phyloP scores from a whole-genome alignment of 2,113 vertebrate genomes.

The Phyllostomus hastatus region DNA sequence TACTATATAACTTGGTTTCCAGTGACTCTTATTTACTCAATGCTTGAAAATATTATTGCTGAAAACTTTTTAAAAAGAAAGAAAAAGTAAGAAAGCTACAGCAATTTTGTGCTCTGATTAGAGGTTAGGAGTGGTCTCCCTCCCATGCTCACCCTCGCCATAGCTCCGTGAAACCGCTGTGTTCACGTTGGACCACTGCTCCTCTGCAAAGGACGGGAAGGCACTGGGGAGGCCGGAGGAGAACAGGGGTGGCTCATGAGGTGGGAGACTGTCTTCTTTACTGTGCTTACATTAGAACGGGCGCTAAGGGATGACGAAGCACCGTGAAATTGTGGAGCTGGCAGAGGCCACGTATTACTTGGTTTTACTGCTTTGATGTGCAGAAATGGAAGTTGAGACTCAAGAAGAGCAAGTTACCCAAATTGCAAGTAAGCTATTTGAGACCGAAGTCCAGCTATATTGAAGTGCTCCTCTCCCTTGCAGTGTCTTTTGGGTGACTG shows the following conservation, averaged over 20 bases:
- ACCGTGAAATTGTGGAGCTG: background rate
- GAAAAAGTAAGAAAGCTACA: background rate
- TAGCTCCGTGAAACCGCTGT: background rate
- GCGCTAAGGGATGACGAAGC: background rate
- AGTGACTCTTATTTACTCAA: background rate
- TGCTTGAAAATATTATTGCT: background rate
- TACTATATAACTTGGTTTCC: constrained; percentile 5
- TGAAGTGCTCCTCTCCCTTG: background rate
- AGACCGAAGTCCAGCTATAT: background rate
- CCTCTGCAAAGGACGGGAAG: background rate
- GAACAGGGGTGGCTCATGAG: background rate
- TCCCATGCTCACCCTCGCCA: background rate
- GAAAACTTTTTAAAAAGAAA: background rate
- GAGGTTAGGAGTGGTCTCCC: background rate
- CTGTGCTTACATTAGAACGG: background rate
- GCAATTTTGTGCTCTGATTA: background rate
- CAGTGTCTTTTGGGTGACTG: background rate
- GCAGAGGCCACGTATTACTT: background rate
- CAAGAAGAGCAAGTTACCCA: background rate
- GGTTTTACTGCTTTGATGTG: background rate
- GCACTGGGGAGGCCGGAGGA: background rate
- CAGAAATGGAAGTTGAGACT: background rate
- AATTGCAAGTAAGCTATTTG: background rate
- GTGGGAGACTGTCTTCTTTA: background rate
- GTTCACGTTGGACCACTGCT: background rate